Evolutionary conservation across 2,888 invertebrate species (phyloP).

Genomic region (Myathropa florea): DNA sequence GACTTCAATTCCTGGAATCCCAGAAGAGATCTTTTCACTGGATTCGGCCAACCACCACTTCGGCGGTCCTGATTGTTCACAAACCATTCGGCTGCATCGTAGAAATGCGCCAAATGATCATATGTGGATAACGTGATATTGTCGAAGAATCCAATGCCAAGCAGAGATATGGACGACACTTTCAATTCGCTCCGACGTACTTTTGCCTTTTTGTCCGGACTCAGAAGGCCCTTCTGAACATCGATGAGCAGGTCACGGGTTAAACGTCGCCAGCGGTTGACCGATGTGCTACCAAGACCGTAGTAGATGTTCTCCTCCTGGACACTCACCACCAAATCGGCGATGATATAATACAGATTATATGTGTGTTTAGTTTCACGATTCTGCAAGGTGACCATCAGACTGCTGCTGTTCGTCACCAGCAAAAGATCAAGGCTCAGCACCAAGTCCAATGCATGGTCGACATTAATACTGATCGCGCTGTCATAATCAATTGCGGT

Average conservation of each 20-base stretch:
- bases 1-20: constrained; percentile 90
- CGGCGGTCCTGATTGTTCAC: constrained; percentile 90
- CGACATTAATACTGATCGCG: constrained; percentile 86
- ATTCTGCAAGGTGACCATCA: constrained; percentile 89
- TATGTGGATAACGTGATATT: constrained; percentile 90
- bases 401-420: constrained; percentile 88
- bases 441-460: constrained; percentile 88
- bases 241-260: constrained; percentile 95
- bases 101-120: constrained; percentile 95
- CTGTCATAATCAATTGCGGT: constrained; percentile 87
- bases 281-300: constrained; percentile 86
- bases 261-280: constrained; percentile 87
- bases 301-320: constrained; percentile 92
- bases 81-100: constrained; percentile 96
- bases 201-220: constrained; percentile 79
- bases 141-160: constrained; percentile 88
- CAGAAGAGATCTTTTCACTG: constrained; percentile 88
- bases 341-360: constrained; percentile 91
- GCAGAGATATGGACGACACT: constrained; percentile 85
- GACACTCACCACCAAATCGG: constrained; percentile 87
- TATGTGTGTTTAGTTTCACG: constrained; percentile 89
- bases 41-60: constrained; percentile 96
- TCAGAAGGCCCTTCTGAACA: constrained; percentile 93
- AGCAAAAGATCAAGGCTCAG: constrained; percentile 87
- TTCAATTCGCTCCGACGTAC: constrained; percentile 80